A percentile compares a stretch with the other conserved stretches of the same genome.
Conservation (phyloP, 1,140 invertebrate species). For the Conus betulinus region DNA sequence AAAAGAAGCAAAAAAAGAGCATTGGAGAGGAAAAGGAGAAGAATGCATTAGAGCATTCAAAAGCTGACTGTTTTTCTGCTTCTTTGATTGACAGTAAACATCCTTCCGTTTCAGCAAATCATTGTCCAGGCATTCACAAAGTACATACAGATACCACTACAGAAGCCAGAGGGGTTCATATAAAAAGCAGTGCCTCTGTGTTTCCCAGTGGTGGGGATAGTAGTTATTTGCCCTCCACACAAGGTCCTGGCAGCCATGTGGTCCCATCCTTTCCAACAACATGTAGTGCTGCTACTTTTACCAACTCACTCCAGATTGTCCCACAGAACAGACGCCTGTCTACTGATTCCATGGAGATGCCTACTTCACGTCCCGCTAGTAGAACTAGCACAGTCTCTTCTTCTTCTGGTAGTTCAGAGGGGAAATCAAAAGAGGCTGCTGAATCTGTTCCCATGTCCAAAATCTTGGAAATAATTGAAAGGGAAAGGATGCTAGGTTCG, state of each 20-base stretch:
- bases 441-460: conserved; percentile 27
- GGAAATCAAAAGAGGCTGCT: conserved; percentile 1
- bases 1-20: conserved; percentile 25
- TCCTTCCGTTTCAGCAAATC: not conserved
- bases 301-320: not conserved
- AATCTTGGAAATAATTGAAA: conserved; percentile 34
- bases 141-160: not conserved
- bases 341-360: not conserved
- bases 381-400: conserved; percentile 4
- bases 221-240: not conserved
- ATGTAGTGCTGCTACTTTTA: not conserved
- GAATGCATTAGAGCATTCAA: not conserved
- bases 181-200: not conserved
- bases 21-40: conserved; percentile 16
- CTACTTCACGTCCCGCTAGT: conserved; percentile 23
- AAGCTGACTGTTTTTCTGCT: not conserved
- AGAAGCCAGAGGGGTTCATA: not conserved
- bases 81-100: not conserved
- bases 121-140: not conserved
- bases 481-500: conserved; percentile 26
- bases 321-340: conserved; percentile 1
- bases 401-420: conserved; percentile 11
- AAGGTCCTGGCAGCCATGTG: not conserved
- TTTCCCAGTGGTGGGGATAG: not conserved
- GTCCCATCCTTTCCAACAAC: not conserved